Conservation (phyloP, 23 tunicate genomes). For the Styela clava region DNA sequence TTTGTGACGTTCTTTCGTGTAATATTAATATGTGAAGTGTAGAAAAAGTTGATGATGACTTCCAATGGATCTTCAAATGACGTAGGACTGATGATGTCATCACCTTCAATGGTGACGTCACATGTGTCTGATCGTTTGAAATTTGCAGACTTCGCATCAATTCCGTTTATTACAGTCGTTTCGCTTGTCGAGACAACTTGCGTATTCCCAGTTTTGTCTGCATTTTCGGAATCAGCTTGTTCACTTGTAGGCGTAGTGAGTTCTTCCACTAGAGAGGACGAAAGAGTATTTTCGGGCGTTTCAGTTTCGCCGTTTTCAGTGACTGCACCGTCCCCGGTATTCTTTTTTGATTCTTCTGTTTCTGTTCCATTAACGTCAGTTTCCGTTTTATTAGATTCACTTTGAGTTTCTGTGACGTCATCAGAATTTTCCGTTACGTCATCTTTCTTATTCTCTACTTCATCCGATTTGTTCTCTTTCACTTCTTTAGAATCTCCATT, state of each 20-base stretch:
- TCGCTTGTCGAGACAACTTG: background rate
- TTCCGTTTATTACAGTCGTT: background rate
- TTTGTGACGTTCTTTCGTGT: slow-evolving; percentile 53
- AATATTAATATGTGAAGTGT: slow-evolving; percentile 78
- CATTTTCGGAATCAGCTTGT: background rate
- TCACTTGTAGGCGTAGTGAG: background rate
- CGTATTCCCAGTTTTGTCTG: background rate
- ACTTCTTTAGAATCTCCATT: background rate
- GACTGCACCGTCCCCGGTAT: background rate
- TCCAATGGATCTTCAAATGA: slow-evolving; percentile 38
- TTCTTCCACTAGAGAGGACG: background rate
- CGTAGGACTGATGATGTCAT: background rate
- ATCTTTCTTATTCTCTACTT: background rate
- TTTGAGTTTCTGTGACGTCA: background rate
- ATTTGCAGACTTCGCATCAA: background rate
- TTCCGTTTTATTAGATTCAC: background rate
- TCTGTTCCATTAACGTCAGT: slow-evolving; percentile 9
- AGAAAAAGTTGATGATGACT: slow-evolving; percentile 59
- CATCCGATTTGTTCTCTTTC: background rate
- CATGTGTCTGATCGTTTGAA: background rate
- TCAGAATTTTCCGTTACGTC: background rate
- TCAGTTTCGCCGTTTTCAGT: background rate
- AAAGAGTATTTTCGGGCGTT: background rate
- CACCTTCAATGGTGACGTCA: background rate
- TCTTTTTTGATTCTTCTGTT: background rate